A percentile compares a stretch with the other conserved stretches of the same genome.
Evolutionary conservation across 2,113 vertebrate genomes (phyloP).

Genomic region (Protobothrops mucrosquamatus): DNA sequence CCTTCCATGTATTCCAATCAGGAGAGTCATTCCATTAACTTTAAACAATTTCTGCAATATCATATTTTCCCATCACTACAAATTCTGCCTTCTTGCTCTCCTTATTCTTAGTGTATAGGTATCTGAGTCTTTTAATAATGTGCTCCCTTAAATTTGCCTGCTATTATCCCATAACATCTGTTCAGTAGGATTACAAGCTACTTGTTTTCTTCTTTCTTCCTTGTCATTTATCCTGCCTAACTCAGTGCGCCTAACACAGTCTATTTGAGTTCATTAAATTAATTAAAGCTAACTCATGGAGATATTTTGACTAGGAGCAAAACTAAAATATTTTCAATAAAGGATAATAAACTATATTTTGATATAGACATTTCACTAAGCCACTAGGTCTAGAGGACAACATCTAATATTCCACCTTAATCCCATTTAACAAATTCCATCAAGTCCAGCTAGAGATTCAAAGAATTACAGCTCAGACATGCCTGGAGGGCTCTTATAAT

Average conservation of each 20-base stretch:
- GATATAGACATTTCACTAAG: background rate
- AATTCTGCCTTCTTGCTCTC: background rate
- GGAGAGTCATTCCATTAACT: too few relatives aligned
- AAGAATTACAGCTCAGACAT: background rate
- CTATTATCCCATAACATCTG: background rate
- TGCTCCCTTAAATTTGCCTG: background rate
- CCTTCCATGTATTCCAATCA: background rate
- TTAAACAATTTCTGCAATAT: too few relatives aligned
- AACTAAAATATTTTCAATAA: constrained; percentile 2
- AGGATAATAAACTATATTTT: background rate
- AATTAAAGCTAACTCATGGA: background rate
- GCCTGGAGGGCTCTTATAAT: background rate
- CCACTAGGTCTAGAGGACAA: background rate
- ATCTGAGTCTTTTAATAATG: background rate
- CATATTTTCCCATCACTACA: background rate
- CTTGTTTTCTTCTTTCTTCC: background rate
- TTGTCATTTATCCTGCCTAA: background rate
- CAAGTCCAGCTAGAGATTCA: background rate
- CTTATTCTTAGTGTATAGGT: background rate
- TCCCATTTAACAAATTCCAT: background rate
- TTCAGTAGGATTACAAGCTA: background rate
- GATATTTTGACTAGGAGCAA: background rate
- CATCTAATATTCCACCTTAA: background rate
- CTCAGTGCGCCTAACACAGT: background rate
- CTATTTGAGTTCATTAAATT: background rate